phyloP scores from a whole-genome alignment of 2,113 vertebrate genomes.

The Colius striatus region DNA sequence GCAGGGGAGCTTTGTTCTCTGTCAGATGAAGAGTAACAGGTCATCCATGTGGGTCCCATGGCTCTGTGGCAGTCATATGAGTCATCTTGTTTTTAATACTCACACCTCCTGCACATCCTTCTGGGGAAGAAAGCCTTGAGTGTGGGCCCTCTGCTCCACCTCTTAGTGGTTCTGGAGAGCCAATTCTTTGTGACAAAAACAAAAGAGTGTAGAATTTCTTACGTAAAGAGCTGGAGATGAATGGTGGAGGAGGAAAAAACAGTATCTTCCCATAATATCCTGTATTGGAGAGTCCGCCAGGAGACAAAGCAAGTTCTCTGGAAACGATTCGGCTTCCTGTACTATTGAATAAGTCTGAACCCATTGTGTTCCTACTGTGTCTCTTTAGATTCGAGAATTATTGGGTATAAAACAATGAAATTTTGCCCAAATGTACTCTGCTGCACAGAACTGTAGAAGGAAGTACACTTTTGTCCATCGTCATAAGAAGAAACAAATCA shows the following conservation, averaged over 20 bases:
- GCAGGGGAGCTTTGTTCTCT: background rate
- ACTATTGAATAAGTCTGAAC: background rate
- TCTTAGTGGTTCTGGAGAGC: background rate
- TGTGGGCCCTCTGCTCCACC: accelerated
- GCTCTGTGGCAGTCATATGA: background rate
- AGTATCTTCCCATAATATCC: conserved; percentile 20
- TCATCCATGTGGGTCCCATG: background rate
- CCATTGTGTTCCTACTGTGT: background rate
- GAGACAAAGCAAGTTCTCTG: conserved; percentile 36
- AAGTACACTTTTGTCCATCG: background rate
- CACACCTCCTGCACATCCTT: background rate
- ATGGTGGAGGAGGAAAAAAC: background rate
- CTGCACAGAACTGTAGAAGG: background rate
- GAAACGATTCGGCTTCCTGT: conserved; percentile 12
- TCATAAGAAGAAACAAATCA: background rate
- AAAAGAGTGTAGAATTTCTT: background rate
- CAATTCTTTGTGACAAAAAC: background rate
- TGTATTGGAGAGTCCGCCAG: background rate
- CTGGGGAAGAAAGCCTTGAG: background rate
- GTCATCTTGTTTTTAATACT: background rate
- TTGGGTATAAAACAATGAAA: background rate
- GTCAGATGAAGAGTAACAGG: background rate
- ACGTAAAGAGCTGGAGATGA: background rate
- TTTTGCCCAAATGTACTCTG: conserved; percentile 24
- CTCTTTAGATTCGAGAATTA: conserved; percentile 29